Conservation (phyloP, 2,113 vertebrate species). For the Arothron firmamentum region DNA sequence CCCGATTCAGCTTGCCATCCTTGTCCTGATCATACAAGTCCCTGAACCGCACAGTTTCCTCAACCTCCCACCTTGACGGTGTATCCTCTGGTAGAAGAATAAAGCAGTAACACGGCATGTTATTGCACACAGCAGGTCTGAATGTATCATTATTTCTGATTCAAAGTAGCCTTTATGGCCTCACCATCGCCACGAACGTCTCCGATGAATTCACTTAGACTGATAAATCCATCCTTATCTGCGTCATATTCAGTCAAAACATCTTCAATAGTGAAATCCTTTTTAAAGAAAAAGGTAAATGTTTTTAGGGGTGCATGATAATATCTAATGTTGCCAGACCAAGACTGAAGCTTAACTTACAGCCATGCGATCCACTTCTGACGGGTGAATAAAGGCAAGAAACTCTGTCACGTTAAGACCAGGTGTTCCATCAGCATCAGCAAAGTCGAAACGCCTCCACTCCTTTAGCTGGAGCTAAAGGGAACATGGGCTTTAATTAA, state of each 20-base stretch:
- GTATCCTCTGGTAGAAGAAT: slow-evolving; percentile 54
- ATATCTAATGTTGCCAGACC: slow-evolving; percentile 8
- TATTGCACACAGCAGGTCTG: too few species aligned
- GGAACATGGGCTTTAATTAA: slow-evolving; percentile 9
- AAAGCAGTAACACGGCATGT: neutral
- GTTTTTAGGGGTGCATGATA: neutral
- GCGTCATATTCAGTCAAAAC: slow-evolving; percentile 90
- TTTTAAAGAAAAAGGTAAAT: neutral
- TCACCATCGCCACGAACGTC: slow-evolving; percentile 86
- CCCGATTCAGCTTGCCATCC: slow-evolving; percentile 83
- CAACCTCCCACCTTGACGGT: slow-evolving; percentile 90
- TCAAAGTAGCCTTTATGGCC: slow-evolving; percentile 18
- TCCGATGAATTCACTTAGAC: slow-evolving; percentile 90
- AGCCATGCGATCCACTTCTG: slow-evolving; percentile 93
- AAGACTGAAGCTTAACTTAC: slow-evolving; percentile 69
- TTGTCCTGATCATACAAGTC: slow-evolving; percentile 91
- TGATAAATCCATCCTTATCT: slow-evolving; percentile 88
- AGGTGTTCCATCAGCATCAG: slow-evolving; percentile 76
- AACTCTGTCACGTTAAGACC: slow-evolving; percentile 86
- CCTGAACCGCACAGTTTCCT: slow-evolving; percentile 89
- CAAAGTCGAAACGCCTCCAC: slow-evolving; percentile 88
- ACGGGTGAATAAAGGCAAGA: slow-evolving; percentile 91
- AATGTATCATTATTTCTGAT: neutral
- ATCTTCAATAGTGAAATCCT: slow-evolving; percentile 96
- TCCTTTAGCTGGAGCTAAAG: slow-evolving; percentile 89